A percentile compares a stretch with the other conserved stretches of the same genome.
Conservation (phyloP, 2,113 vertebrate genomes). For the Paraplagusia blochii region DNA sequence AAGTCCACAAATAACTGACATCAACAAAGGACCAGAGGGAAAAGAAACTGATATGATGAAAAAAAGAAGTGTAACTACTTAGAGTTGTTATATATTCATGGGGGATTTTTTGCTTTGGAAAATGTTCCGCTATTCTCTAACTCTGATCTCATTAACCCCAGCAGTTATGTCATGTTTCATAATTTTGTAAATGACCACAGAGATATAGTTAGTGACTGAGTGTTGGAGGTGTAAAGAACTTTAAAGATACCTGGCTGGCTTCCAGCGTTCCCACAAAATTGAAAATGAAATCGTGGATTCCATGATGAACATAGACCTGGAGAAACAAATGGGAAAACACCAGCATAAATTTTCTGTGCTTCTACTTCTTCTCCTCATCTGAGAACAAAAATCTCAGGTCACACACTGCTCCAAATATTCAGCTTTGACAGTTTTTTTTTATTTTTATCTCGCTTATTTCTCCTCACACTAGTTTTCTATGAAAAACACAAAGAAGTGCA, state of each 20-base stretch:
- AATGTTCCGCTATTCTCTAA: too few species aligned
- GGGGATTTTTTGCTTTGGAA: not conserved
- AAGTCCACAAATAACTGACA: too few species aligned
- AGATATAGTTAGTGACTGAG: not conserved
- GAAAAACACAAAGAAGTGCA: too few species aligned
- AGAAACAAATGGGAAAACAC: not conserved
- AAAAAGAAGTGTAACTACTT: not conserved
- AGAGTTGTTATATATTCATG: not conserved
- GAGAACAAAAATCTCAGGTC: too few species aligned
- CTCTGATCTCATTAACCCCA: not conserved
- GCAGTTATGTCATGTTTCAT: too few species aligned
- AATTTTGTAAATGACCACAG: not conserved
- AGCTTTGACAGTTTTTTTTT: too few species aligned
- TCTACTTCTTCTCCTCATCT: too few species aligned
- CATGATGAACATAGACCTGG: slow-evolving; percentile 94
- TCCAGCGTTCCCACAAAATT: slow-evolving; percentile 93
- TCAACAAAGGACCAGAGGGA: not conserved
- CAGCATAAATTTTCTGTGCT: too few species aligned
- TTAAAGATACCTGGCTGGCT: slow-evolving; percentile 85
- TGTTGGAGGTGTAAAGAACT: not conserved
- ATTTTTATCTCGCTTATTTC: too few species aligned
- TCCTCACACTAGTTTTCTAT: too few species aligned
- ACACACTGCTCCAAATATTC: too few species aligned
- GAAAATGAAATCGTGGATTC: slow-evolving; percentile 91
- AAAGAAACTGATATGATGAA: not conserved